A percentile compares a stretch with the other conserved stretches of the same genome.
These are phyloP conservation scores for Drosophila pruinosa DNA, from an alignment of 1,140 invertebrate species.

Conservation along the genomic window DNA sequence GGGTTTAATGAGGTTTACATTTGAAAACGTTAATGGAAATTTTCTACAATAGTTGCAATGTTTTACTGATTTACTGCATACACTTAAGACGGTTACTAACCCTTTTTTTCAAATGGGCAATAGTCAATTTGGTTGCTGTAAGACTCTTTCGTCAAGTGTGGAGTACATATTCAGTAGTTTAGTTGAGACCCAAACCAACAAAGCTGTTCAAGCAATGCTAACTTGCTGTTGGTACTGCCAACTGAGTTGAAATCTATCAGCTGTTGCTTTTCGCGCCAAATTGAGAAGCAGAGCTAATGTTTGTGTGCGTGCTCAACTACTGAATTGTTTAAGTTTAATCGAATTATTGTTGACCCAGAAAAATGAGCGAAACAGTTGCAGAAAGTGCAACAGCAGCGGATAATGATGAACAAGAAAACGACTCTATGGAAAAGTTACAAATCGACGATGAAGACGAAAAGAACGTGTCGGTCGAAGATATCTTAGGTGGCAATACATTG, in stretches of 20 bases:
- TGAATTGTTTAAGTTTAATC: constrained; percentile 41
- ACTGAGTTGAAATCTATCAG: neutral
- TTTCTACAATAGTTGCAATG: constrained; percentile 12
- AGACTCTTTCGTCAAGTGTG: too few species aligned
- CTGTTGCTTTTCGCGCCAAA: constrained; percentile 63
- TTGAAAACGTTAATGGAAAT: constrained; percentile 39
- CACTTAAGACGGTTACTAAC: constrained; percentile 1
- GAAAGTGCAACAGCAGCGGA: constrained; percentile 58
- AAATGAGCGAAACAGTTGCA: constrained; percentile 59
- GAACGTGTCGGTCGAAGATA: constrained; percentile 65
- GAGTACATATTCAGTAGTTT: neutral
- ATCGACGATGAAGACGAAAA: constrained; percentile 70
- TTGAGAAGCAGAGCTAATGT: constrained; percentile 13
- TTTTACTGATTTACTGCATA: neutral
- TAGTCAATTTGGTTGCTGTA: neutral
- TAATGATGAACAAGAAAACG: constrained; percentile 53
- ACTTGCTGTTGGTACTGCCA: constrained; percentile 17
- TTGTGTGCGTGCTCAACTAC: constrained; percentile 46
- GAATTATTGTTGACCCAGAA: constrained; percentile 53
- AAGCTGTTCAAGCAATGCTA: too few species aligned
- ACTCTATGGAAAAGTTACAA: constrained; percentile 65
- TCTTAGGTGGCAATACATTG: constrained; percentile 67
- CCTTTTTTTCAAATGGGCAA: neutral
- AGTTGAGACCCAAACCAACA: neutral
- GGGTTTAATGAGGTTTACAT: constrained; percentile 39